Base-by-base conservation (phyloP, 2,113 vertebrate species). In the Patagioenas fasciata region DNA sequence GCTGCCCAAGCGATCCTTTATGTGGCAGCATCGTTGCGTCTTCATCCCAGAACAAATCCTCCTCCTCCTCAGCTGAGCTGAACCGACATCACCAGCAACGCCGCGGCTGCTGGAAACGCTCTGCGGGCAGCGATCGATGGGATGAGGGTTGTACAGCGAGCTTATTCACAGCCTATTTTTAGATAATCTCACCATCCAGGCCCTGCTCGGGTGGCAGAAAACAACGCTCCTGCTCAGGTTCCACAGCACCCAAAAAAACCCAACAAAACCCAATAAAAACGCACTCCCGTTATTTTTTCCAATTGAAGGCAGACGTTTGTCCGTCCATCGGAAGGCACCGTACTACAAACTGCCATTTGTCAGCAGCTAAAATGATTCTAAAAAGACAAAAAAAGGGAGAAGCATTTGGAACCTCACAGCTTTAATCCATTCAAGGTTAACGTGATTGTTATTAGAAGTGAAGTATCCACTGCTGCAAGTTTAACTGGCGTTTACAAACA, bases 1-100 rank as follows among this genome's bases (percentile, higher is more conserved):
- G 24, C 56, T 50, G 31, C 56, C 7, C 8, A 54, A 38, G 42
- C 3, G 26, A 64, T 34, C 60, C 44, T 78, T 23, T 6, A 20
- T 0, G 1, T 2, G 1, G 58, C 26, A 23, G 29, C n/a, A 23
- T 9, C 50, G 66, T 23, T 24, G 16, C 15, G 6, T 17, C 58
- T 56, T 62, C 14, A 61, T 61, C 61, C 44, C 71, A 32, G 31
- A 64, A 34, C 1, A 28, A 11, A 6, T 29, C 85, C 71, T 15
- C 54, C 48, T 50, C 65, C 71, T 15, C 54, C 48, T 50, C 56
- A 42, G n/a, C 12, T 1, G 61, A 44, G 51, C 72, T 20, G 14
- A 57, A 34, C 29, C 7, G 40, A 2, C 11, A 11, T 16, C 4
- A 3, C 48, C 58, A 6, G 66, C 66, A 50, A 18, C 0, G 1